These are phyloP conservation scores for Helobdella robusta DNA, from an alignment of 2,888 invertebrate species.

Conservation along the genomic window DNA sequence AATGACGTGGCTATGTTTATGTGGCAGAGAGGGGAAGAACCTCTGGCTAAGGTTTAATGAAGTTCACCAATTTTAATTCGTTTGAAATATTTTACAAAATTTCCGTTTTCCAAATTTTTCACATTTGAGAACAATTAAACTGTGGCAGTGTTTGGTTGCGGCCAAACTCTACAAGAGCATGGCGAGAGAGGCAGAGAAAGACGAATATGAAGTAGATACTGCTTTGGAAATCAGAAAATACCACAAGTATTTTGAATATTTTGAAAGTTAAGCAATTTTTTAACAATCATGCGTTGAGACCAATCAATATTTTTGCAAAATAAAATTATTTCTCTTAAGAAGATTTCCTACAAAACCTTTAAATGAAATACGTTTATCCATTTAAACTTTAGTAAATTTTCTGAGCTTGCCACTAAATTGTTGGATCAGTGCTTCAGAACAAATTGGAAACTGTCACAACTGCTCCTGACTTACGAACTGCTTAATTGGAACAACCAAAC, in stretches of 20 bases:
- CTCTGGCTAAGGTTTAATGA: slow-evolving; percentile 84
- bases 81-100: too few species aligned
- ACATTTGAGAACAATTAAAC: background rate
- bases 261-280: too few species aligned
- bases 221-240: slow-evolving; percentile 82
- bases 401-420: slow-evolving; percentile 68
- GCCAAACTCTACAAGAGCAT: slow-evolving; percentile 91
- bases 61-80: too few species aligned
- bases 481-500: slow-evolving; percentile 92
- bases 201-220: slow-evolving; percentile 91
- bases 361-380: background rate
- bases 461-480: slow-evolving; percentile 73
- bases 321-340: background rate
- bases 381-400: slow-evolving; percentile 45
- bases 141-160: slow-evolving; percentile 61
- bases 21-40: slow-evolving; percentile 98
- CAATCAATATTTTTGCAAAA: too few species aligned
- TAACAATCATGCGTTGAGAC: too few species aligned
- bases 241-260: slow-evolving; percentile 66
- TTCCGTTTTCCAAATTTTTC: too few species aligned
- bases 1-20: slow-evolving; percentile 93
- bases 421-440: slow-evolving; percentile 91
- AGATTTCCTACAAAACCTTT: background rate
- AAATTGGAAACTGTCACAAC: slow-evolving; percentile 88
- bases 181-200: slow-evolving; percentile 93